Evolutionary conservation across 2,888 invertebrate genomes (phyloP), one percentile per base, ranked within the genome.

Genomic region (Cheilosia vulpina): DNA sequence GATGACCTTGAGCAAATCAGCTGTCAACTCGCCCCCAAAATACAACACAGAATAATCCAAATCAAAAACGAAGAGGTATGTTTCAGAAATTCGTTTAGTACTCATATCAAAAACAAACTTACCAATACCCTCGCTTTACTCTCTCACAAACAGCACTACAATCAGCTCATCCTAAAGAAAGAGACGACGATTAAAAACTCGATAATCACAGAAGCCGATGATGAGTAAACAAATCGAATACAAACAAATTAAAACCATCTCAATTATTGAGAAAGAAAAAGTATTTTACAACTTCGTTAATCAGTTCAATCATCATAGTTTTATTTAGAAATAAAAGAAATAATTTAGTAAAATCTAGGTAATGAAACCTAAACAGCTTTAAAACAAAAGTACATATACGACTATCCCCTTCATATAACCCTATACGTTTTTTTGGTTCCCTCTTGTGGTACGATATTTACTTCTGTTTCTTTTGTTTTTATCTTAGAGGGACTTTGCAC

Each of bases 1-100:
- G 97, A 97, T 89, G 97, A 97, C 88, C 93, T 97, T 66, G 98
- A 98, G 90, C 95, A 96, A 88, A 95, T 96, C 89, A 95, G 96
- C 1, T 96, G 96, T 90, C 96, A 96, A 87, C 92, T 98, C 87
- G 95, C 96, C 41, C 98, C 98, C 0, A 94, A 94, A 90, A 93
- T 96, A 1, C 97, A 98, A 89, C 96, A 96, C 89, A 93, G 98
- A 88, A 98, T 98, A 88, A 93, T 96, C 17, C 92, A 96, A 31
- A 93, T 97, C 43, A 94, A 94, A 88, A 95, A 94, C 87, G 95
- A 95, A 43, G 96, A 97, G 94, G 97, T 97, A 90, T 80, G 52
- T 52, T 24, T 24, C 24, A 52, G 21, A 15, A 24, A 13, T 13
- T 24, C 13, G 0, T 0, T 13, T 21, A 21, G 21, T 21, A 21